Evolutionary conservation across 2,888 invertebrate genomes (phyloP), one percentile per base, ranked within the genome.

Genomic region (Cybosia mesomella): DNA sequence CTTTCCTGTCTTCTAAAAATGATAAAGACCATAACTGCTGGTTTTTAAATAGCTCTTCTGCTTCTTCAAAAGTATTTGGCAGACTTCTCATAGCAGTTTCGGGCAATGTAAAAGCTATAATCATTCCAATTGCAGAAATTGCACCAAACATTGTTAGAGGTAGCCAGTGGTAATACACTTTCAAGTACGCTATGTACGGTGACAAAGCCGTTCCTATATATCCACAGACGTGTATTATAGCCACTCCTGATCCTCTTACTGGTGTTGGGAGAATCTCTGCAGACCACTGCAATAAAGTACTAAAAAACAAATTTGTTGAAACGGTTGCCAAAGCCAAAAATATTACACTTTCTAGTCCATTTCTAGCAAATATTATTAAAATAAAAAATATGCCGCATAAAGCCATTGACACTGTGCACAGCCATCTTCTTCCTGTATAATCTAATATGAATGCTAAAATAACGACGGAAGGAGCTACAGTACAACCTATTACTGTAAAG

Each of bases 221-320:
- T 24, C 90, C 89, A 73, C 85, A 86, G 36, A 91, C 87, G 60
- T 91, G 91, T 1, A 89, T 81, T 1, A 89, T 70, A 0, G 91
- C 84, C 22, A 82, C 82, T 22, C 90, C 91, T n/a, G 89, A 85
- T 10, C 89, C 91, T 78, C 91, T 82, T 0, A 90, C 90, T 18
- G 87, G 73, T 0, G 88, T 89, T 0, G 91, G 90, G 9, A 91
- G 68, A n/a, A 90, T 72, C 71, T 92, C 91, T 7, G 90, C 87
- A 13, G 85, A 83, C 91, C 91, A 91, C 58, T 91, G 91, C 82
- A 87, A 85, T 0, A 82, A 66, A 0, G 87, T 79, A 65, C 82
- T 83, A 54, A 78, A 86, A 0, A 88, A 83, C 83, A 91, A 88
- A 65, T 90, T 91, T 0, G 90, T 86, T 28, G 84, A 81, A 70